These are phyloP conservation scores for Melopsittacus undulatus DNA, from an alignment of 2,797 vertebrate species.

Conservation along the genomic window DNA sequence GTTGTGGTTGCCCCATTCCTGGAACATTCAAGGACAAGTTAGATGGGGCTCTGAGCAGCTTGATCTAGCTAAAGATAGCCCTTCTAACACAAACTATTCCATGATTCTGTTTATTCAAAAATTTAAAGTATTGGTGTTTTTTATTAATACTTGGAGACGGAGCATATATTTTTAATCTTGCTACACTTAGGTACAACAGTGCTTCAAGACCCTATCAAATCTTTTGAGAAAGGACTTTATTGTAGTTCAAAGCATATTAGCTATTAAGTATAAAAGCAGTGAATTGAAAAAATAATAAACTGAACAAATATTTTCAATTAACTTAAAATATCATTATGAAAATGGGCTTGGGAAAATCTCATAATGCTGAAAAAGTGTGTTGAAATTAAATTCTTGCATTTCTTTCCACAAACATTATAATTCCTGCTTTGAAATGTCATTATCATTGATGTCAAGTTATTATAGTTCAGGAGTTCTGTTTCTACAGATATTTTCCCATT, in stretches of 20 bases:
- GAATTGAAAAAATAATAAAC: neutral
- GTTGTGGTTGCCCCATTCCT: neutral
- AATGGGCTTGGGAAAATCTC: neutral
- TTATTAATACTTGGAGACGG: neutral
- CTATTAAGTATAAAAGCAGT: neutral
- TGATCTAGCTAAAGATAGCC: neutral
- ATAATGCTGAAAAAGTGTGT: neutral
- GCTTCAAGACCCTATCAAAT: neutral
- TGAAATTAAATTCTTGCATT: constrained; percentile 41
- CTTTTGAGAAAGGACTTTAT: neutral
- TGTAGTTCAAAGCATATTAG: neutral
- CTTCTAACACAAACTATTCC: neutral
- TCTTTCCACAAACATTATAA: constrained; percentile 8
- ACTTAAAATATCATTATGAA: neutral
- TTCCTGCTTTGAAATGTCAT: constrained; percentile 57
- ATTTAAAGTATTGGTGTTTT: neutral
- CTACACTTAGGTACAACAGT: neutral
- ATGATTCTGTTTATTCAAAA: neutral
- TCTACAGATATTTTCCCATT: constrained; percentile 31
- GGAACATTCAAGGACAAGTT: neutral
- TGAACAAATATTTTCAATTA: constrained; percentile 41
- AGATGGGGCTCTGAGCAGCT: neutral
- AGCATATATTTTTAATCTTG: neutral
- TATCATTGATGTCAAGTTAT: constrained; percentile 55
- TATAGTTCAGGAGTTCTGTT: constrained; percentile 43